Base-by-base conservation (phyloP, 2,888 invertebrate species). In the Charanyca ferruginea region DNA sequence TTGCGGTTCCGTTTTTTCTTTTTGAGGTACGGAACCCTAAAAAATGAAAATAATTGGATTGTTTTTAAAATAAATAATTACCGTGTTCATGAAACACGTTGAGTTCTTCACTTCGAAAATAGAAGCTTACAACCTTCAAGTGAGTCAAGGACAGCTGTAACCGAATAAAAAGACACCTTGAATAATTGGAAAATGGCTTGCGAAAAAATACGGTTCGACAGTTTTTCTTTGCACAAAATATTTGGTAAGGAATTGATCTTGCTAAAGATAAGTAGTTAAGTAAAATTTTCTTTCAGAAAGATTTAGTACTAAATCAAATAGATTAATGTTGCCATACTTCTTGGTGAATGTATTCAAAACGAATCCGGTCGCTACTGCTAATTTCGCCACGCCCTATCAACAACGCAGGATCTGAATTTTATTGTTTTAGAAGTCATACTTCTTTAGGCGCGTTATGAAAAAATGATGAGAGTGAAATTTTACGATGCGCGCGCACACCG, bases 131-230 rank as follows among this genome's bases (percentile, higher is more conserved):
- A 76, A 64, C 67, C 72, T 66, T 66, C 42, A 51, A 44, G 54
- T 16, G 20, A 72, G 54, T 62, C 69, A 77, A 67, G 67, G 67
- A 45, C 53, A 59, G 45, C 47, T 44, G 63, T 72, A 74, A 66
- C 44, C 20, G 45, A 77, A 74, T 73, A 64, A 77, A 69, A 73
- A 58, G 49, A 69, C 32, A 55, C 18, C 53, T 48, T 55, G 55
- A 66, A 68, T 73, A 74, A 81, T 79, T 79, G 57, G 55, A 73
- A 74, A 81, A 77, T 70, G 60, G 64, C n/a, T 63, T 28, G 23
- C 54, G 55, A 72, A 48, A 68, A 66, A 66, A 73, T 53, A 57
- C 23, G 57, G 23, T 28, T 54, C 41, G 8, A 38, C 22, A 48
- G 55, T 65, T 57, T 77, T 47, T 23, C 32, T 61, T 71, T 66